These are phyloP conservation scores for Cheilosia soror DNA, from an alignment of 2,888 invertebrate genomes.

Conservation along the genomic window DNA sequence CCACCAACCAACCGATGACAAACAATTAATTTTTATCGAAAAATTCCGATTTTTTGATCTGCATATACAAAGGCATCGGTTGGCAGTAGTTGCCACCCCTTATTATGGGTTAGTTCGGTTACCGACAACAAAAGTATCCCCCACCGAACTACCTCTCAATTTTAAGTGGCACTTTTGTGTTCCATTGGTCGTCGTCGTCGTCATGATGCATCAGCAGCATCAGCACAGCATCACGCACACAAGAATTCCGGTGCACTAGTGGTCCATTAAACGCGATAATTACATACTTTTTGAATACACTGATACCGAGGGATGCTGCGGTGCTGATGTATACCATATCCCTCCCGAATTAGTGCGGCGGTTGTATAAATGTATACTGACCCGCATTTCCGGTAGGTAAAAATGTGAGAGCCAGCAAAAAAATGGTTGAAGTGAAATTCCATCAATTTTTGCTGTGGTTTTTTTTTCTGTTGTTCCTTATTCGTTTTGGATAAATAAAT, in stretches of 20 bases:
- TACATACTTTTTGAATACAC: conserved; percentile 35
- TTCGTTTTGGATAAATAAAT: conserved; percentile 58
- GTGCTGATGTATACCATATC: conserved; percentile 1
- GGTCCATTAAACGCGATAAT: conserved; percentile 66
- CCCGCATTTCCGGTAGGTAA: conserved; percentile 74
- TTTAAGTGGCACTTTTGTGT: conserved; percentile 61
- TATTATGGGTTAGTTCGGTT: conserved; percentile 24
- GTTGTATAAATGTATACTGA: conserved; percentile 25
- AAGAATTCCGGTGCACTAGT: conserved; percentile 30
- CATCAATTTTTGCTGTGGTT: conserved; percentile 60
- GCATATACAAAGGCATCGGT: conserved; percentile 23
- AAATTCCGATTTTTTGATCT: conserved; percentile 21
- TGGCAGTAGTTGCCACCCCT: conserved; percentile 36
- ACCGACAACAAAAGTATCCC: conserved; percentile 42
- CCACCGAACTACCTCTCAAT: conserved; percentile 46
- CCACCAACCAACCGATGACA: background rate
- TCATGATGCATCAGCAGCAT: conserved; percentile 12
- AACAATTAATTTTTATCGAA: conserved; percentile 15
- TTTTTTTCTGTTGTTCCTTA: conserved; percentile 1
- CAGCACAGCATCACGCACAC: conserved; percentile 16
- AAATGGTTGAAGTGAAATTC: conserved; percentile 58
- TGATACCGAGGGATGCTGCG: conserved; percentile 22
- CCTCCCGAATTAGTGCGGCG: conserved; percentile 16
- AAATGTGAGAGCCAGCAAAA: conserved; percentile 51
- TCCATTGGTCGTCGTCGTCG: conserved; percentile 57